Base-by-base conservation (phyloP, 2,797 vertebrate genomes). In the Eidolon dupreanum region DNA sequence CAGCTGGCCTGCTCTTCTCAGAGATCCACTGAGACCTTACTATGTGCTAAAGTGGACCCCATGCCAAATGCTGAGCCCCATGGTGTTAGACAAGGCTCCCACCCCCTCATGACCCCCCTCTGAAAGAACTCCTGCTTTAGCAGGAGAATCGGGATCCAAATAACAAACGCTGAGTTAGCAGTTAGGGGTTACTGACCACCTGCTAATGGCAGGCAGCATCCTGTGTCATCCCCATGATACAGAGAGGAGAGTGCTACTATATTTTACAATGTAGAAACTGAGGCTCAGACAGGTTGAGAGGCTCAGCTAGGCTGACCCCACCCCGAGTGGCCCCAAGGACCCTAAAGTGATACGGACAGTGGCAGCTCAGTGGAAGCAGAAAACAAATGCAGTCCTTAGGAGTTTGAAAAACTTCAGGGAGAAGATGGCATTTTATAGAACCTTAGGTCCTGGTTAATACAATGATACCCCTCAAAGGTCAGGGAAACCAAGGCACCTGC, bases 41-140 rank as follows among this genome's bases (percentile, higher is more conserved):
- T 81, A 55, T 24, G 61, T 6, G 43, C 43, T 57, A 19, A 3
- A 9, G 28, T 19, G 33, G 36, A 49, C 55, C n/a, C 36, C 15
- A 41, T 38, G 31, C 43, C 63, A 71, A 68, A n/a, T 12, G n/a
- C 33, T 61, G 75, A 84, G 41, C 55, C 8, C 12, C 8, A 19
- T 31, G 43, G 11, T 15, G 33, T 41, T 49, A 43, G 66, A 77
- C 3, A 10, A 83, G 53, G 43, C 24, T 88, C 46, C 24, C 3
- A 0, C 10, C 28, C 49, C 17, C 0, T 5, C 5, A 0, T 49
- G 15, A 4, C 15, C 28, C 12, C 59, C 19, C 17, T 51, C 51
- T 26, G 53, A 10, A 10, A 63, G 74, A 24, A 74, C 55, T 33
- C 31, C 0, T 1, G 41, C 71, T 36, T 89, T 17, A 66, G 63